Conservation (phyloP, 2,888 invertebrate species). For the Tetragonisca angustula region DNA sequence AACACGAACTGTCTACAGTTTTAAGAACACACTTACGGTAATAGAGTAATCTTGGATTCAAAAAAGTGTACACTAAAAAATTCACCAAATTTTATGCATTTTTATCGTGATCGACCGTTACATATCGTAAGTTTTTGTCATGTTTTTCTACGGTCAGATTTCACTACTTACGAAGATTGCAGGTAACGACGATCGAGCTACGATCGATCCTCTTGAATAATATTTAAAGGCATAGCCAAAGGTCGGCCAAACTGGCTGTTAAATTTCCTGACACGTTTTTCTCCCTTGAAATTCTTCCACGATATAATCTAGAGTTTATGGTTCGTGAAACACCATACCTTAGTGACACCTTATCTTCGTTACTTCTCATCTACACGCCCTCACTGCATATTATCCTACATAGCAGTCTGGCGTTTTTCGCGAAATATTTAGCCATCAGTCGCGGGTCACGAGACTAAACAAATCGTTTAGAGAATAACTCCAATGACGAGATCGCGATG, state of each 20-base stretch:
- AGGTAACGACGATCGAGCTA: slow-evolving; percentile 31
- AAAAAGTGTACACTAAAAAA: not conserved
- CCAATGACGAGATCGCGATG: slow-evolving; percentile 44
- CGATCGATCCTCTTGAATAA: slow-evolving; percentile 48
- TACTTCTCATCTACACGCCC: not conserved
- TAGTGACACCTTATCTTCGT: not conserved
- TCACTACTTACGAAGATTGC: slow-evolving; percentile 7
- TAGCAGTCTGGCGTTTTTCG: not conserved
- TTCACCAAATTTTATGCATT: slow-evolving; percentile 56
- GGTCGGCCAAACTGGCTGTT: slow-evolving; percentile 13
- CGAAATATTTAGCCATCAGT: not conserved
- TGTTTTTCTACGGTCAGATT: slow-evolving; percentile 34
- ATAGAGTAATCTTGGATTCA: not conserved
- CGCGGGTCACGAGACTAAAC: slow-evolving; percentile 17
- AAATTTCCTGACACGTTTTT: slow-evolving; percentile 8
- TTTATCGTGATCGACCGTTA: slow-evolving; percentile 59
- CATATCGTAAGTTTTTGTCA: slow-evolving; percentile 57
- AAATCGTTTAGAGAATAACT: slow-evolving; percentile 59
- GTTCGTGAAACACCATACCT: not conserved
- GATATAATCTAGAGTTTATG: slow-evolving; percentile 1
- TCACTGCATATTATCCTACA: not conserved
- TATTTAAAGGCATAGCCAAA: slow-evolving; percentile 39
- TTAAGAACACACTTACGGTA: slow-evolving; percentile 12
- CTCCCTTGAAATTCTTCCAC: slow-evolving; percentile 1
- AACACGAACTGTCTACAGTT: slow-evolving; percentile 33